These are phyloP conservation scores for Hyposoter dolosus DNA, from an alignment of 2,888 invertebrate species.

Conservation along the genomic window DNA sequence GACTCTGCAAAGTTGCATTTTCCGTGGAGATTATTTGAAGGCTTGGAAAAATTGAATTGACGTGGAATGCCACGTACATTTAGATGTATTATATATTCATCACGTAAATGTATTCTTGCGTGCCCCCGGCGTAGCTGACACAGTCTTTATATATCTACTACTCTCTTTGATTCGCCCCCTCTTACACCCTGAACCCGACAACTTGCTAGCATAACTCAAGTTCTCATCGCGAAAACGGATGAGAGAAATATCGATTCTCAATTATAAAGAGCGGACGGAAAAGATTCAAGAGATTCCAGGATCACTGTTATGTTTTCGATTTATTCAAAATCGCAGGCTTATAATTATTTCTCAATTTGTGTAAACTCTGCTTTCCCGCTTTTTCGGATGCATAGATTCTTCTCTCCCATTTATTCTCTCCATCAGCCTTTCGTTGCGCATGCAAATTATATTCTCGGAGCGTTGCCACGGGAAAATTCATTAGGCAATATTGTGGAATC, in stretches of 20 bases:
- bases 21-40: background rate
- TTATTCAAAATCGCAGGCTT: background rate
- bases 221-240: slow-evolving; percentile 58
- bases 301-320: background rate
- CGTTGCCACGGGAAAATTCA: background rate
- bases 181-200: background rate
- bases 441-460: background rate
- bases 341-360: slow-evolving; percentile 17
- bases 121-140: slow-evolving; percentile 24
- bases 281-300: slow-evolving; percentile 53
- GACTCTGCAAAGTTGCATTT: too few relatives aligned
- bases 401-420: background rate
- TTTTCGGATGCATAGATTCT: background rate
- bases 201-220: slow-evolving; percentile 10
- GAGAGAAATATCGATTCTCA: slow-evolving; percentile 65
- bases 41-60: background rate
- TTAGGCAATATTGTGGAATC: background rate
- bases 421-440: background rate
- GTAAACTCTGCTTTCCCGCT: background rate
- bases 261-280: slow-evolving; percentile 54
- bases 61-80: slow-evolving; percentile 1
- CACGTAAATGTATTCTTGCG: slow-evolving; percentile 61
- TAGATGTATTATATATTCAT: slow-evolving; percentile 19
- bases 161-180: background rate
- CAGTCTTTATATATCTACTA: slow-evolving; percentile 8